Conservation (phyloP, 2,797 vertebrate genomes). For the Sternarchorhynchus goeldii region DNA sequence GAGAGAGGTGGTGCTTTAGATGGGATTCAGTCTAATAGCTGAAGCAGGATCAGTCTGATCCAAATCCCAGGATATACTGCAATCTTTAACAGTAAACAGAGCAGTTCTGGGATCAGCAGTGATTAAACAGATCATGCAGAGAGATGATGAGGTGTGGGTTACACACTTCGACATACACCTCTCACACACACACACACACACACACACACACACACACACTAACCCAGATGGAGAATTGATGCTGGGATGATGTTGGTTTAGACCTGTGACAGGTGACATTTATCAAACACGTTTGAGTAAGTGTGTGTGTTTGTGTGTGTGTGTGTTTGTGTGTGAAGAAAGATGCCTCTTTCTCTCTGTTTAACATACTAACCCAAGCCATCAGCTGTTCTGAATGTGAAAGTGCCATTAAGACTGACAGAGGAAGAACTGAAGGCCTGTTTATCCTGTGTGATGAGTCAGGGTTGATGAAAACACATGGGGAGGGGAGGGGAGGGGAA, state of each 20-base stretch:
- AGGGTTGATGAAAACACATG: constrained; percentile 2
- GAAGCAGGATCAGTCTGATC: not conserved
- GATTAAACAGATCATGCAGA: not conserved
- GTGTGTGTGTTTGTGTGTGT: not conserved
- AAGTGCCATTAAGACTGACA: not conserved
- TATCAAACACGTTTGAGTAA: constrained; percentile 15
- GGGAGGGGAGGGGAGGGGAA: not conserved
- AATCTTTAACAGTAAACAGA: constrained; percentile 11
- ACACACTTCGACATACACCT: not conserved
- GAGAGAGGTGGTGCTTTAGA: not conserved
- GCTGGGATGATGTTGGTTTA: constrained; percentile 32
- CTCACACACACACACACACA: constrained; percentile 12
- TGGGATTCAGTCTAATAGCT: not conserved
- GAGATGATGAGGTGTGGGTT: too few relatives aligned
- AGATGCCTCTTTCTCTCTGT: constrained; percentile 7
- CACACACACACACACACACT: constrained; percentile 11
- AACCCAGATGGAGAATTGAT: constrained; percentile 20
- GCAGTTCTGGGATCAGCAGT: not conserved
- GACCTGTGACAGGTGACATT: constrained; percentile 38
- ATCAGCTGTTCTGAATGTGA: constrained; percentile 6
- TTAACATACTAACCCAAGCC: not conserved
- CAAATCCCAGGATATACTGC: not conserved
- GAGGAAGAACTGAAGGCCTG: not conserved
- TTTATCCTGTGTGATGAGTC: constrained; percentile 1
- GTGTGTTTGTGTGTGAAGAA: not conserved